A percentile compares a stretch with the other conserved stretches of the same genome.
Evolutionary conservation across 2,113 vertebrate species (phyloP).

Genomic region (Serinus canaria): DNA sequence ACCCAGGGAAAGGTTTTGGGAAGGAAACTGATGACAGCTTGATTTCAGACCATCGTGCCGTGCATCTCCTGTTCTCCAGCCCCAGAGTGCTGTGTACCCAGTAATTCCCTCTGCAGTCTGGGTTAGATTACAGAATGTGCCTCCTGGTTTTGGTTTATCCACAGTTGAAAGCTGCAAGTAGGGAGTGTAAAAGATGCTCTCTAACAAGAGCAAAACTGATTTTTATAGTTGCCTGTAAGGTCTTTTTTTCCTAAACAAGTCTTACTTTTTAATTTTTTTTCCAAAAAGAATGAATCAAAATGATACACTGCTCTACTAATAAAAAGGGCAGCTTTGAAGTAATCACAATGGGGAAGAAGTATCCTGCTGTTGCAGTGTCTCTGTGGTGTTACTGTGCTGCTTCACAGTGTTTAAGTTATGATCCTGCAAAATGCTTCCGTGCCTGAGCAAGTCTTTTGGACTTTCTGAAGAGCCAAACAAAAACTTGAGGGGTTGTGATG

Average conservation of each 20-base stretch:
- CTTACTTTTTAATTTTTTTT: not conserved
- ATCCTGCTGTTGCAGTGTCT: slow-evolving; percentile 27
- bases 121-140: slow-evolving; percentile 26
- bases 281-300: not conserved
- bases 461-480: not conserved
- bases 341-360: not conserved
- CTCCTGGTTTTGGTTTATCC: slow-evolving; percentile 55
- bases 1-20: not conserved
- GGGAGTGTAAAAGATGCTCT: not conserved
- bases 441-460: not conserved
- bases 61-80: not conserved
- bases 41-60: not conserved
- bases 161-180: slow-evolving; percentile 4
- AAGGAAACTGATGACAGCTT: slow-evolving; percentile 26
- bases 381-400: not conserved
- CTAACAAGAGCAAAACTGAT: slow-evolving; percentile 1
- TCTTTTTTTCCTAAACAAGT: not conserved
- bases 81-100: not conserved
- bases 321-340: slow-evolving; percentile 45
- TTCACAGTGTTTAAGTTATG: not conserved
- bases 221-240: slow-evolving; percentile 26
- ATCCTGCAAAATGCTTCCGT: not conserved
- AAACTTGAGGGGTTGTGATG: not conserved
- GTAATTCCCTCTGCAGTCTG: slow-evolving; percentile 7
- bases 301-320: slow-evolving; percentile 11